These are phyloP conservation scores for Gila robusta DNA, from an alignment of 2,797 vertebrate genomes.

Conservation along the genomic window DNA sequence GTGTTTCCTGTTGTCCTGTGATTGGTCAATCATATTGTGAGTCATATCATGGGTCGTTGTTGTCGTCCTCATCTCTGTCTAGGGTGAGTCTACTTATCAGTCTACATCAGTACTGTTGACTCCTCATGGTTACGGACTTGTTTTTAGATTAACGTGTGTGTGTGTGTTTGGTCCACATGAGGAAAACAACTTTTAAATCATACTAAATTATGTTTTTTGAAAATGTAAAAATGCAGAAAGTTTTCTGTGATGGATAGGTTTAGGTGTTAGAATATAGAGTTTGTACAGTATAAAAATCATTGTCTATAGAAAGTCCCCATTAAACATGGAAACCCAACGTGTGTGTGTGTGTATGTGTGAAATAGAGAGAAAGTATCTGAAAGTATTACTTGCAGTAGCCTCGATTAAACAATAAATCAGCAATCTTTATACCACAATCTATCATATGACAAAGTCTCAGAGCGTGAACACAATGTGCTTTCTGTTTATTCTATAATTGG, in stretches of 20 bases:
- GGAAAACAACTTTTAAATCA: neutral
- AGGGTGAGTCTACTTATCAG: constrained; percentile 10
- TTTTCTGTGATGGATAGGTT: neutral
- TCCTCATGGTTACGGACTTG: constrained; percentile 24
- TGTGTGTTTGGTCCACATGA: neutral
- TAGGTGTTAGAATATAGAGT: no score
- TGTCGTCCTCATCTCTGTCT: constrained; percentile 8
- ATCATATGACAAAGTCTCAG: neutral
- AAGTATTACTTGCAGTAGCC: neutral
- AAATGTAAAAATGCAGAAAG: neutral
- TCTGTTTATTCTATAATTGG: neutral
- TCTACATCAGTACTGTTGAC: constrained; percentile 39
- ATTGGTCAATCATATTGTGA: constrained; percentile 21
- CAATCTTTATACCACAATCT: neutral
- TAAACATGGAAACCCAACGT: neutral
- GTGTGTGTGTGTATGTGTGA: constrained; percentile 13
- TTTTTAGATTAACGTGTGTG: neutral
- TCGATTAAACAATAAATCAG: neutral
- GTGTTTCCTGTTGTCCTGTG: constrained; percentile 16
- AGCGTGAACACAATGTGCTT: neutral
- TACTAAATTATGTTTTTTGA: neutral
- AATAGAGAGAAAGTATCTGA: no score
- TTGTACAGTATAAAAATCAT: no score
- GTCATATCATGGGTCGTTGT: constrained; percentile 1
- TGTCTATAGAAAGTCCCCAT: neutral